Evolutionary conservation across 2,888 invertebrate genomes (phyloP).

Genomic region (Osmoderma eremita): DNA sequence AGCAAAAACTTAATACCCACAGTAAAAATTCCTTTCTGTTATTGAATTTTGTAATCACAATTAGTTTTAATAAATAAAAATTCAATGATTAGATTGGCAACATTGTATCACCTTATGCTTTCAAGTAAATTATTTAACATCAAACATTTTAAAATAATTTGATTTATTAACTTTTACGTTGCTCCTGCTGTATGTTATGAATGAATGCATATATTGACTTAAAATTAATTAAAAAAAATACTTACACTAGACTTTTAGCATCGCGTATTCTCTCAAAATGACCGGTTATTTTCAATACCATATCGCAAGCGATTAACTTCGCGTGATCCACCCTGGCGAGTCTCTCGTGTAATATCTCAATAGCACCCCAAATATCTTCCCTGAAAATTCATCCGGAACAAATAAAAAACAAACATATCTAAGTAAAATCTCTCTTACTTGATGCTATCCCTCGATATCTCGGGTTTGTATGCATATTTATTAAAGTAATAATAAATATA

Average conservation of each 20-base stretch:
- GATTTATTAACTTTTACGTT: too few species aligned
- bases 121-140: too few species aligned
- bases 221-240: conserved; percentile 50
- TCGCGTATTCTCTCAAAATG: conserved; percentile 88
- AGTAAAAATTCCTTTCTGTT: too few species aligned
- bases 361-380: conserved; percentile 84
- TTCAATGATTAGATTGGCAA: too few species aligned
- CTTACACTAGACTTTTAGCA: conserved; percentile 80
- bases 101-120: too few species aligned
- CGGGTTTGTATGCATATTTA: conserved; percentile 67
- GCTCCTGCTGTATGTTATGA: too few species aligned
- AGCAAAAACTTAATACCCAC: too few species aligned
- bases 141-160: too few species aligned
- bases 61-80: too few species aligned
- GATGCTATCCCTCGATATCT: conserved; percentile 64
- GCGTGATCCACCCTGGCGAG: conserved; percentile 81
- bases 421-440: conserved; percentile 60
- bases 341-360: conserved; percentile 79
- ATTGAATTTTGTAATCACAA: too few species aligned
- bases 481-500: conserved; percentile 82
- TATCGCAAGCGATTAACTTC: conserved; percentile 83
- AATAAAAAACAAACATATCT: conserved; percentile 13
- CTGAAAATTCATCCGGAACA: conserved; percentile 64
- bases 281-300: conserved; percentile 81
- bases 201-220: neutral